Evolutionary conservation across 1,140 invertebrate species (phyloP), one percentile per base, ranked within the genome.

Genomic region (Drosophila sucinea): DNA sequence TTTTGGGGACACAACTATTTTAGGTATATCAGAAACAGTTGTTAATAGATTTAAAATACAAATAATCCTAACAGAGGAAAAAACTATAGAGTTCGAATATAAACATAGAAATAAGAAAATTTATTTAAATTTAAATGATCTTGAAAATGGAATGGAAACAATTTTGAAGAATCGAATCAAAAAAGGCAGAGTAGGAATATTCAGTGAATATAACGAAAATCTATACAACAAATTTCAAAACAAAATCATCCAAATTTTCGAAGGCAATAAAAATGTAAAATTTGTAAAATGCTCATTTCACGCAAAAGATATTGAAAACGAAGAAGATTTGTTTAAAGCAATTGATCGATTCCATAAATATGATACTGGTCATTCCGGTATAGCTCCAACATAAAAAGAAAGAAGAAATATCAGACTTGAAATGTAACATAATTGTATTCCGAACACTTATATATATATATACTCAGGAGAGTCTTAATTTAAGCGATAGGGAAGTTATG

Each of bases 231-330:
- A 54, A 55, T 62, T 61, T 56, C 38, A 69, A 62, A 61, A 38
- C 27, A 60, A 55, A 40, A 69, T 61, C n/a, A 57, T 60, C 40
- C 29, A 60, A 60, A 33, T 60, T 60, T 38, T 44, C 5, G 57
- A 63, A 51, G 67, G 60, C 17, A 69, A 69, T 44, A 69, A 62
- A 69, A 69, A 61, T 61, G 32, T 61, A 56, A 69, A 44, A 69
- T 68, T 68, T 68, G 35, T 55, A 32, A 64, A 54, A 60, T 69
- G 58, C 51, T 60, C 11, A 60, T 60, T 38, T 60, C 32, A 44
- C 55, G 25, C 38, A 54, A 60, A 61, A 69, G 44, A 61, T 27
- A 38, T 60, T 51, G 25, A 69, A 54, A 64, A 64, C 23, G 44
- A 64, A 55, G 47, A 54, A 64, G 30, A 64, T 38, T 5, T 56